Conservation (phyloP, 2,797 vertebrate species). For the Myioborus melanocephalus region DNA sequence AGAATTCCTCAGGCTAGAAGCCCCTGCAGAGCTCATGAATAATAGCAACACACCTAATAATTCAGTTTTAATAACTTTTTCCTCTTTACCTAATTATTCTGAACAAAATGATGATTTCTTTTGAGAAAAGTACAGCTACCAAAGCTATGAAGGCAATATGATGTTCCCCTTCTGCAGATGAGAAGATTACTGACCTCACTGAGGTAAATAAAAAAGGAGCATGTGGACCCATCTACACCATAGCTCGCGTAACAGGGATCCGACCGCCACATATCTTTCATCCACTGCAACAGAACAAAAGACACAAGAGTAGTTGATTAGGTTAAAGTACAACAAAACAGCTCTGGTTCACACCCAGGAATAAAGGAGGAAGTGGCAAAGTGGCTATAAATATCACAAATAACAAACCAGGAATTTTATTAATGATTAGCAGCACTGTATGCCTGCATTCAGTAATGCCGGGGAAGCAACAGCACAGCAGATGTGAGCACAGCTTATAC, state of each 20-base stretch:
- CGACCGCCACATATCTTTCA: constrained; percentile 99
- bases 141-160: background rate
- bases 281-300: constrained; percentile 85
- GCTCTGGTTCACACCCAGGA: background rate
- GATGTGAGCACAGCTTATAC: background rate
- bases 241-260: constrained; percentile 93
- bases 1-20: background rate
- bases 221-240: constrained; percentile 95
- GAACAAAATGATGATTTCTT: background rate
- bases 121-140: background rate
- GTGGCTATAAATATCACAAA: background rate
- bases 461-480: background rate
- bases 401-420: background rate
- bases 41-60: background rate
- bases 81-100: background rate
- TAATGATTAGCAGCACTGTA: background rate
- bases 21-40: background rate
- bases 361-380: background rate
- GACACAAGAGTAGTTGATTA: background rate
- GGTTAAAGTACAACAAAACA: background rate
- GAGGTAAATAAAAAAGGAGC: constrained; percentile 99
- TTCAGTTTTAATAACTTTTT: background rate
- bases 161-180: background rate
- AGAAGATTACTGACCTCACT: constrained; percentile 87
- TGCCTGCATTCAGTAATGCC: background rate